phyloP scores from a whole-genome alignment of 2,113 vertebrate species.

The Ia io region DNA sequence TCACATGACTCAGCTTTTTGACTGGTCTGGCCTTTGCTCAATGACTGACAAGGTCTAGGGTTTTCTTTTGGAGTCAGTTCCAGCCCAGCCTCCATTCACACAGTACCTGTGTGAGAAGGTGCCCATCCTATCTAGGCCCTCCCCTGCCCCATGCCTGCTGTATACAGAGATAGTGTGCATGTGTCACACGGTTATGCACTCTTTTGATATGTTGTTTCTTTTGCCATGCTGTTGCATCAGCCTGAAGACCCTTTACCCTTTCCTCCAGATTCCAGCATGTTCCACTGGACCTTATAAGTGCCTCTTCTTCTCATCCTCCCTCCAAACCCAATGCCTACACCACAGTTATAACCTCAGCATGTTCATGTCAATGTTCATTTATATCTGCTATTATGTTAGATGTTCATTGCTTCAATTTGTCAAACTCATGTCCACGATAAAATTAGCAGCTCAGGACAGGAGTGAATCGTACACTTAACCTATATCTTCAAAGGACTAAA shows the following conservation, averaged over 20 bases:
- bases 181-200: fast-evolving
- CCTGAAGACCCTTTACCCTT: not conserved
- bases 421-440: not conserved
- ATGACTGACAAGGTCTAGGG: not conserved
- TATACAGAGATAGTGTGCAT: fast-evolving
- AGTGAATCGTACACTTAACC: fast-evolving
- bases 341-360: not conserved
- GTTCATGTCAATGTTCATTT: not conserved
- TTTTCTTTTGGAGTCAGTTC: not conserved
- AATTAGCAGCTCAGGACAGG: not conserved
- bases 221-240: too few species aligned
- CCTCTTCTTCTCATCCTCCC: not conserved
- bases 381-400: not conserved
- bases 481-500: too few species aligned
- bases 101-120: not conserved
- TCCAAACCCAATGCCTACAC: fast-evolving
- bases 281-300: too few species aligned
- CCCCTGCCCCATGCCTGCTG: fast-evolving
- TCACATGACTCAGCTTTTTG: not conserved
- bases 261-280: not conserved
- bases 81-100: too few species aligned
- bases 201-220: not conserved
- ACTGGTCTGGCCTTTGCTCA: fast-evolving
- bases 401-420: not conserved
- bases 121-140: fast-evolving